phyloP scores from a whole-genome alignment of 2,113 vertebrate genomes.

The Mus musculus region DNA sequence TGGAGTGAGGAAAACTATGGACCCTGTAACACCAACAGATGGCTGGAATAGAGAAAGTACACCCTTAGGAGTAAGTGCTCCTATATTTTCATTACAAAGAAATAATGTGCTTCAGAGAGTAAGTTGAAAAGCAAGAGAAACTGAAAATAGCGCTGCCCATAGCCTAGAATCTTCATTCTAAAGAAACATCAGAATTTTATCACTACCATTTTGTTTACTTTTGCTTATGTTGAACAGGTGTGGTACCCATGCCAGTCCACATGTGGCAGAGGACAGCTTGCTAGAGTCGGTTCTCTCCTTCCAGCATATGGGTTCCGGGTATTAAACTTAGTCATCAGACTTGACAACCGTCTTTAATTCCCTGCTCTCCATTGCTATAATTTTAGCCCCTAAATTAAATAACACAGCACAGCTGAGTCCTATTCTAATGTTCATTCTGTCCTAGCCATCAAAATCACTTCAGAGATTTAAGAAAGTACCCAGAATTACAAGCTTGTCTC shows the following conservation, averaged over 20 bases:
- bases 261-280: background rate
- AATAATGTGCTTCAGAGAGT: background rate
- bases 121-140: background rate
- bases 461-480: background rate
- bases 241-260: background rate
- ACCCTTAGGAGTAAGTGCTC: background rate
- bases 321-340: background rate
- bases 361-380: background rate
- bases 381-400: background rate
- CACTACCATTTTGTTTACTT: background rate
- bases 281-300: background rate
- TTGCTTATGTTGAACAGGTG: background rate
- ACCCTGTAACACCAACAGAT: background rate
- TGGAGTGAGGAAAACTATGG: background rate
- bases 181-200: background rate
- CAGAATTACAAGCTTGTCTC: background rate
- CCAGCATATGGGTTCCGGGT: too few species aligned
- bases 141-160: background rate
- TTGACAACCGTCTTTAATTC: background rate
- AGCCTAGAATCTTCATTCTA: conserved; percentile 15
- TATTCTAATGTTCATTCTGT: background rate
- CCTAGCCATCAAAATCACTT: background rate
- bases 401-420: background rate
- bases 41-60: background rate
- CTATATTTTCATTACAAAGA: background rate